Percentiles rank a stretch among this genome's conserved stretches.
phyloP scores from a whole-genome alignment of 2,113 vertebrate genomes.

The Sphyrna mokarran region DNA sequence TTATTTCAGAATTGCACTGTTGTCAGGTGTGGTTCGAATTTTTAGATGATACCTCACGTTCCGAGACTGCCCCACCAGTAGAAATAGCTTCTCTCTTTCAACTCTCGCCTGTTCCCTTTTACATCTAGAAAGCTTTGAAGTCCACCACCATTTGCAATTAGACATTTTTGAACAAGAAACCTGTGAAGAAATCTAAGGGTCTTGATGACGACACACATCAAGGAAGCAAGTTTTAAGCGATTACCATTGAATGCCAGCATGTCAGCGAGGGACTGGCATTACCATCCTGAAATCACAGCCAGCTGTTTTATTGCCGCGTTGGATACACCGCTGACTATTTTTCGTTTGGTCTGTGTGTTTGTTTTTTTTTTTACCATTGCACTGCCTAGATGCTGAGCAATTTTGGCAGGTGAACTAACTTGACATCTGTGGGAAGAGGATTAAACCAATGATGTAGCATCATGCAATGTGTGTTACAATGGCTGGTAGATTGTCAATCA shows the following conservation, averaged over 20 bases:
- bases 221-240: neutral
- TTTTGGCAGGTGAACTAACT: constrained; percentile 3
- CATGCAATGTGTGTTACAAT: neutral
- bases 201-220: neutral
- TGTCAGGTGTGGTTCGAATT: neutral
- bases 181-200: neutral
- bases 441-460: neutral
- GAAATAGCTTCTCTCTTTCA: neutral
- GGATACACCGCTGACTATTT: neutral
- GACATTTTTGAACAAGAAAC: neutral
- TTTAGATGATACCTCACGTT: neutral
- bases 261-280: neutral
- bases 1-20: neutral
- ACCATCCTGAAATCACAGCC: no score
- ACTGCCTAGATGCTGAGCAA: neutral
- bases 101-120: neutral
- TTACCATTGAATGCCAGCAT: neutral
- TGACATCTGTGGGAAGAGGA: neutral
- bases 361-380: neutral
- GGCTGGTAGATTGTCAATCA: neutral
- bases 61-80: neutral
- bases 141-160: neutral
- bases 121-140: neutral
- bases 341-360: neutral
- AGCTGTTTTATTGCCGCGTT: neutral